These are phyloP conservation scores for Gastrophysa polygoni DNA, from an alignment of 2,888 invertebrate genomes.

Conservation along the genomic window DNA sequence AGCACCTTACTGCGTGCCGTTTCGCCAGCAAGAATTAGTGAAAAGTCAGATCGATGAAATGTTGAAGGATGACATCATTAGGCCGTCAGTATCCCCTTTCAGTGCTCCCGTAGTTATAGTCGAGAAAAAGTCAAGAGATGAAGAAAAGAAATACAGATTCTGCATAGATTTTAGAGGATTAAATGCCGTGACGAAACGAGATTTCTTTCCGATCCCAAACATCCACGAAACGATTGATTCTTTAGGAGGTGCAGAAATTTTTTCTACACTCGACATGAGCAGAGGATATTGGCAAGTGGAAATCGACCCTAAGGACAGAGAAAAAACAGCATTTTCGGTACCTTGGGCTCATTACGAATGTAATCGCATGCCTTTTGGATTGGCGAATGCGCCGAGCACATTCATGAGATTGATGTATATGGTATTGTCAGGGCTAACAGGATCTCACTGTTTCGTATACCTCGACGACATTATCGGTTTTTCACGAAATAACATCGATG, in stretches of 20 bases:
- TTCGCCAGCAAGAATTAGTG: too few relatives aligned
- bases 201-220: conserved; percentile 33
- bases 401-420: conserved; percentile 41
- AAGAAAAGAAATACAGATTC: conserved; percentile 27
- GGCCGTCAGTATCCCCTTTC: conserved; percentile 45
- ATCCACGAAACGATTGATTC: conserved; percentile 23
- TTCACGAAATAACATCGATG: conserved; percentile 17
- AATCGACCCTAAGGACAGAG: conserved; percentile 26
- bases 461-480: conserved; percentile 32
- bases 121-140: conserved; percentile 22
- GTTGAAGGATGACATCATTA: conserved; percentile 37
- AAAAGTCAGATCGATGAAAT: conserved; percentile 31
- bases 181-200: conserved; percentile 27
- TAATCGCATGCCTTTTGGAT: conserved; percentile 44
- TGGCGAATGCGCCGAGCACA: conserved; percentile 38
- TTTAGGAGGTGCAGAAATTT: conserved; percentile 22
- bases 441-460: conserved; percentile 35
- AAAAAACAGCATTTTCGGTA: conserved; percentile 33
- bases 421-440: conserved; percentile 37
- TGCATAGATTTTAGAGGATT: conserved; percentile 32
- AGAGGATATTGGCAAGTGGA: conserved; percentile 35
- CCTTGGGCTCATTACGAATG: conserved; percentile 41
- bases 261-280: conserved; percentile 32
- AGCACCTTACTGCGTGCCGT: too few relatives aligned
- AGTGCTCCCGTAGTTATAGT: conserved; percentile 49